Evolutionary conservation across 2,797 vertebrate genomes (phyloP).

Genomic region (Sus cebifrons): DNA sequence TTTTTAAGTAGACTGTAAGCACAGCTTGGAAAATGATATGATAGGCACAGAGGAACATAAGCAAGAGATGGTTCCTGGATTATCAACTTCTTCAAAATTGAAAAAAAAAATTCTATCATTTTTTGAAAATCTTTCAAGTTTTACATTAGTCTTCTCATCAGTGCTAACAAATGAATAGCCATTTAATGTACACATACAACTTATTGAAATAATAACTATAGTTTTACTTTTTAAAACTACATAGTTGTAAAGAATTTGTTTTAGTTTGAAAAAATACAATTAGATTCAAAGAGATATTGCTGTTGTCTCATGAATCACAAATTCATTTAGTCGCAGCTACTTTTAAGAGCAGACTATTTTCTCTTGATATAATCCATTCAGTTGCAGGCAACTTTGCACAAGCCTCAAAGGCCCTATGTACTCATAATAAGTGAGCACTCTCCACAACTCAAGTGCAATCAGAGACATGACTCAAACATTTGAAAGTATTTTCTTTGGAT

Average conservation of each 20-base stretch:
- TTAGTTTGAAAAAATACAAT: slow-evolving; percentile 6
- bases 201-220: background rate
- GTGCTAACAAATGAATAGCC: background rate
- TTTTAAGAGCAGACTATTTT: background rate
- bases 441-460: background rate
- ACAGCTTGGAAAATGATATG: background rate
- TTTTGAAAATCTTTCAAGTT: background rate
- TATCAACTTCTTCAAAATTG: background rate
- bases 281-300: background rate
- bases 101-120: background rate
- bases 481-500: slow-evolving; percentile 23
- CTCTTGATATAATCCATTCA: slow-evolving; percentile 37
- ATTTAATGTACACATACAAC: background rate
- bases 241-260: background rate
- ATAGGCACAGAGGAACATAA: background rate
- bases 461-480: background rate
- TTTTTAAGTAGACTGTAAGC: background rate
- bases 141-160: background rate
- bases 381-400: background rate
- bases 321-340: slow-evolving; percentile 33
- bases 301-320: background rate
- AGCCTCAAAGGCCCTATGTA: background rate
- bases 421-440: background rate
- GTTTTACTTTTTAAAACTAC: background rate
- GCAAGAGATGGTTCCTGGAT: background rate